These are phyloP conservation scores for Lepeophtheirus salmonis DNA, from an alignment of 1,140 invertebrate species.

Conservation along the genomic window DNA sequence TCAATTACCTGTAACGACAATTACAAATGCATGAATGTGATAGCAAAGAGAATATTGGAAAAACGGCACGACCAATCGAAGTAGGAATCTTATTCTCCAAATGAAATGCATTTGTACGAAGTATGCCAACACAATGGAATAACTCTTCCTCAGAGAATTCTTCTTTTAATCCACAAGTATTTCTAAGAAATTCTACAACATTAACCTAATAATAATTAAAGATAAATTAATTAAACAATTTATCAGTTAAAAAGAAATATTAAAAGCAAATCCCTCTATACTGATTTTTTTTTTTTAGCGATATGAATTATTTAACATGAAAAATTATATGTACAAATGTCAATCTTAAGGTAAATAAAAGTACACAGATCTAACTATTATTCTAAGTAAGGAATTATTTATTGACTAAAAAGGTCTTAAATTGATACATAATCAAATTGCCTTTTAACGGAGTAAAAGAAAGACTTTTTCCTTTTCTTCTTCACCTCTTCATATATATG, in stretches of 20 bases:
- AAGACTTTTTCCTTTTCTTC: no score
- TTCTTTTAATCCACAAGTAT: background rate
- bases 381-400: background rate
- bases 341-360: background rate
- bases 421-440: no score
- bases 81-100: background rate
- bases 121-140: slow-evolving; percentile 4
- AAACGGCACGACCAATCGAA: background rate
- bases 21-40: slow-evolving; percentile 15
- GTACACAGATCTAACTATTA: background rate
- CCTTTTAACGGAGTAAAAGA: no score
- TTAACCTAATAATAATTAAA: slow-evolving; percentile 8
- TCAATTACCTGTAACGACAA: slow-evolving; percentile 5
- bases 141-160: slow-evolving; percentile 11
- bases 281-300: background rate
- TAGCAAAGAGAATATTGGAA: slow-evolving; percentile 10
- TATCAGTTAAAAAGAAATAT: no score
- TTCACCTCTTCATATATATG: no score
- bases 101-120: slow-evolving; percentile 15
- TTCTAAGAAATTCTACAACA: slow-evolving; percentile 10
- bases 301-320: background rate
- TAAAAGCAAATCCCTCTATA: no score
- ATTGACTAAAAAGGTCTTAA: no score
- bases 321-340: background rate
- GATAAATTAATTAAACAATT: background rate